phyloP scores from a whole-genome alignment of 1,140 invertebrate species.

The Vanessa atalanta region DNA sequence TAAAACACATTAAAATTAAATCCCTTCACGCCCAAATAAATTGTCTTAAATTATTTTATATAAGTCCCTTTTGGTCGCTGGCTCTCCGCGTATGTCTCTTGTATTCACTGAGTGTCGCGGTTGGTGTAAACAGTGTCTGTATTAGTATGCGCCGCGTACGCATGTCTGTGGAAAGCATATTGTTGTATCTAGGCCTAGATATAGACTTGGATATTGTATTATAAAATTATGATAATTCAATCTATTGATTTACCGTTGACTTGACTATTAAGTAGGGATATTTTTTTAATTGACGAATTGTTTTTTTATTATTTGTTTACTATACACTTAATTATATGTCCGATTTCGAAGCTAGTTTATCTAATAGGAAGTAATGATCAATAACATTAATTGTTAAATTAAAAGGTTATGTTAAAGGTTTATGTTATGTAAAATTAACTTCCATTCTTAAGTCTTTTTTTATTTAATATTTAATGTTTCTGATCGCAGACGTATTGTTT shows the following conservation, averaged over 20 bases:
- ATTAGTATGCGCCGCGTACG: neutral
- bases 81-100: neutral
- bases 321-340: neutral
- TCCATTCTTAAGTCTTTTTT: too few relatives aligned
- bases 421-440: too few relatives aligned
- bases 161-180: slow-evolving; percentile 9
- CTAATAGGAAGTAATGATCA: too few relatives aligned
- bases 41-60: neutral
- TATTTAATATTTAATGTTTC: too few relatives aligned
- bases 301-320: neutral
- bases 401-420: too few relatives aligned
- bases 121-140: neutral
- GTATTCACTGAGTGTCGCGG: neutral
- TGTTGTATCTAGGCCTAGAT: slow-evolving; percentile 11
- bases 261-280: neutral
- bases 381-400: too few relatives aligned
- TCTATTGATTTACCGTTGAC: slow-evolving; percentile 10
- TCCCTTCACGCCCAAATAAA: too few relatives aligned
- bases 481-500: too few relatives aligned
- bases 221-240: slow-evolving; percentile 2
- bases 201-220: slow-evolving; percentile 5
- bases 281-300: neutral
- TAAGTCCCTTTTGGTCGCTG: neutral
- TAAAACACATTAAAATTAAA: too few relatives aligned
- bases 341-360: too few relatives aligned